Percentiles rank a stretch among this genome's conserved stretches.
phyloP scores from a whole-genome alignment of 1,140 invertebrate genomes.

The Lepidurus arcticus region DNA sequence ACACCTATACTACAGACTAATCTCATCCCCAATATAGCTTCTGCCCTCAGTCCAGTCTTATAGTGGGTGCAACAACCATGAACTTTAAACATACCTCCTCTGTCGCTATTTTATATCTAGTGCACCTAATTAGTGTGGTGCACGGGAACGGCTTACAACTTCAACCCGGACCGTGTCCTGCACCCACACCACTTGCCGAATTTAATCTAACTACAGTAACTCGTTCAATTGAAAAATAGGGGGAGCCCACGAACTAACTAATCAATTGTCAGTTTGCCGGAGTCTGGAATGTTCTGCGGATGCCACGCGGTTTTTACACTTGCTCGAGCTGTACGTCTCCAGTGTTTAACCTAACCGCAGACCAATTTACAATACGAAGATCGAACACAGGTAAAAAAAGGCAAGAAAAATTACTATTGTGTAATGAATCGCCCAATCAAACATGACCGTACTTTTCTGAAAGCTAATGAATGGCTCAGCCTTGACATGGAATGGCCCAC shows the following conservation, averaged over 20 bases:
- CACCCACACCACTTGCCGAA: background rate
- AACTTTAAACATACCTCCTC: background rate
- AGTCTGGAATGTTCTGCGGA: background rate
- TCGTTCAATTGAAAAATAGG: background rate
- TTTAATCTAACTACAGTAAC: background rate
- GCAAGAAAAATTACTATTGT: background rate
- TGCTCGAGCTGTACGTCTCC: conserved; percentile 1
- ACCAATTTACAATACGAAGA: background rate
- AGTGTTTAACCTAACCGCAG: background rate
- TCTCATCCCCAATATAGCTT: background rate
- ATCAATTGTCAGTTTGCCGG: background rate
- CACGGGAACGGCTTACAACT: conserved; percentile 24
- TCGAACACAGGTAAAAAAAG: background rate
- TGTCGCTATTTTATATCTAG: background rate
- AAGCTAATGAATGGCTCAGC: conserved; percentile 10
- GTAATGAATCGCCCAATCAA: background rate
- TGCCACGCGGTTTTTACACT: background rate
- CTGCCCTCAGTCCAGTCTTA: background rate
- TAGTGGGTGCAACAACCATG: background rate
- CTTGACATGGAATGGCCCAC: conserved; percentile 24
- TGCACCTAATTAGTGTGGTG: background rate
- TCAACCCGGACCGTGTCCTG: conserved; percentile 31
- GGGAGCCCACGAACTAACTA: background rate
- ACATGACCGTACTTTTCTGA: background rate
- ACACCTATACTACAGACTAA: background rate